Percentiles rank a stretch among this genome's conserved stretches.
These are phyloP conservation scores for Micromys minutus DNA, from an alignment of 2,113 vertebrate species.

Conservation along the genomic window DNA sequence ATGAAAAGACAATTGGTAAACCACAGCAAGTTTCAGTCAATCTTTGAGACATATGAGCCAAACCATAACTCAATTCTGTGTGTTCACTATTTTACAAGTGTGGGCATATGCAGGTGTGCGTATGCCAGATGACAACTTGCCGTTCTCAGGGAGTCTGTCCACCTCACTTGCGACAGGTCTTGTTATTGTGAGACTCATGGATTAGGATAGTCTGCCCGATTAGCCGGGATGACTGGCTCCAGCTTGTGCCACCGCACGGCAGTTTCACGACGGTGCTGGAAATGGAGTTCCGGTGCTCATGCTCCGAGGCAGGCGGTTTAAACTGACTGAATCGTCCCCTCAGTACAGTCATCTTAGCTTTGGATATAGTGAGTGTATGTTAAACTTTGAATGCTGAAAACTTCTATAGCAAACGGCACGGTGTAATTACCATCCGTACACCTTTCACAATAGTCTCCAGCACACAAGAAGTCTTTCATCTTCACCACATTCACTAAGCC, in stretches of 20 bases:
- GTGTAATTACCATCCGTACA: neutral
- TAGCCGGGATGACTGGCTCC: neutral
- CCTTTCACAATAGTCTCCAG: neutral
- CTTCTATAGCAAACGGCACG: neutral
- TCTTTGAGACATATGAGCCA: neutral
- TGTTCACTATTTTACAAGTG: neutral
- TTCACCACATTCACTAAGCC: neutral
- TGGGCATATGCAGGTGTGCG: neutral
- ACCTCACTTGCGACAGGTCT: neutral
- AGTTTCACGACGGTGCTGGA: neutral
- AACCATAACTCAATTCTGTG: neutral
- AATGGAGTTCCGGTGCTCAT: neutral
- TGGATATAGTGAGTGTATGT: neutral
- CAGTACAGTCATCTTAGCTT: neutral
- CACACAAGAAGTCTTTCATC: neutral
- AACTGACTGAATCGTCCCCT: neutral
- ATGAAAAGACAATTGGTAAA: conserved; percentile 30
- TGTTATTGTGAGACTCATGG: neutral
- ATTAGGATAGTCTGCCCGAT: neutral
- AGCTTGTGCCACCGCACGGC: neutral
- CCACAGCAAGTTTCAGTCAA: conserved; percentile 38
- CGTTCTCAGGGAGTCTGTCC: neutral
- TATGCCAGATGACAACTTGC: neutral
- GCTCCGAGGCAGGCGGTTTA: neutral
- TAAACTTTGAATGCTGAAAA: neutral